Conservation (phyloP, 2,888 invertebrate genomes). For the Drosophila hamatofila region DNA sequence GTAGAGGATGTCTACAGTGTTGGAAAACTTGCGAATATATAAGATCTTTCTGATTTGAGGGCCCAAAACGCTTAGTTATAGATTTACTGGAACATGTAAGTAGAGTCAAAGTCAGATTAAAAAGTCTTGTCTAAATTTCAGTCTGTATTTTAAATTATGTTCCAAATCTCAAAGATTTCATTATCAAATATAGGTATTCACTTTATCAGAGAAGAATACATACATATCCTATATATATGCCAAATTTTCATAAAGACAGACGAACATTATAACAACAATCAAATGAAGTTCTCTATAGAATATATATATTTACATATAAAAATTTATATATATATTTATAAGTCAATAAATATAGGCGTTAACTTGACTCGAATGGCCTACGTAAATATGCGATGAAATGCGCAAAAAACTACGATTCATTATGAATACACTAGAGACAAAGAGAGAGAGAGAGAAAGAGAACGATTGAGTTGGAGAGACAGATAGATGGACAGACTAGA, state of each 20-base stretch:
- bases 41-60: too few relatives aligned
- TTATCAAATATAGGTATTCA: neutral
- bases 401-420: conserved; percentile 61
- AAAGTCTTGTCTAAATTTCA: too few relatives aligned
- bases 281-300: conserved; percentile 49
- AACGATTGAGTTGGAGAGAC: conserved; percentile 5
- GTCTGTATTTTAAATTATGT: neutral
- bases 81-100: too few relatives aligned
- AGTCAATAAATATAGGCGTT: conserved; percentile 81
- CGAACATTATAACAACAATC: neutral
- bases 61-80: too few relatives aligned
- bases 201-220: neutral
- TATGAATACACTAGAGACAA: conserved; percentile 37
- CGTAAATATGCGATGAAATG: conserved; percentile 76
- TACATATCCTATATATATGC: neutral
- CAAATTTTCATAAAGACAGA: neutral
- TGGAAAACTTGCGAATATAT: neutral
- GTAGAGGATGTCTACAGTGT: neutral
- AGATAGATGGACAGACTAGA: neutral
- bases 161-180: neutral
- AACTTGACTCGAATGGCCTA: conserved; percentile 75
- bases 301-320: conserved; percentile 32
- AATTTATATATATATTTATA: conserved; percentile 29
- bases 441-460: conserved; percentile 19
- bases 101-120: too few relatives aligned